Evolutionary conservation across 2,113 vertebrate genomes (phyloP).

Genomic region (Psammodynastes pulverulentus): DNA sequence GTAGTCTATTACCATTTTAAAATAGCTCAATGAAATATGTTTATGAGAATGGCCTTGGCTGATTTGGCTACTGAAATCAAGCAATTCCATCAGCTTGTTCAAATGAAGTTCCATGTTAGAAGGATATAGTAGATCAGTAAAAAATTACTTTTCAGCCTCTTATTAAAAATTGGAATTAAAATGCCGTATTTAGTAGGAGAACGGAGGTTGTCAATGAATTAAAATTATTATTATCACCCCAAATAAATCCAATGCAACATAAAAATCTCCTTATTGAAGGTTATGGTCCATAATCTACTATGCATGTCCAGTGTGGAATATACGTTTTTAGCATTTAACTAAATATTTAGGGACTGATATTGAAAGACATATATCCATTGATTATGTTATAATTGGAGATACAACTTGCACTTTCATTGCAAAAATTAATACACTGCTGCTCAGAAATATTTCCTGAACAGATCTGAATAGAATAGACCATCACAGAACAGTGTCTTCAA

Average conservation of each 20-base stretch:
- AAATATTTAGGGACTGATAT: neutral
- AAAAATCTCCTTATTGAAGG: neutral
- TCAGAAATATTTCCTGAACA: neutral
- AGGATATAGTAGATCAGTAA: neutral
- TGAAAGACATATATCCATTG: neutral
- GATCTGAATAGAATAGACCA: accelerated
- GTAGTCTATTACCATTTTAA: neutral
- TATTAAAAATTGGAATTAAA: neutral
- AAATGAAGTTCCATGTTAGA: neutral
- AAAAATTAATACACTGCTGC: neutral
- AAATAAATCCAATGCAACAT: neutral
- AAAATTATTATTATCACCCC: neutral
- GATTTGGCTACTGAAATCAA: neutral
- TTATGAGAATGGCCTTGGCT: neutral
- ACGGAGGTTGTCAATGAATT: neutral
- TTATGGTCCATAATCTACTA: neutral
- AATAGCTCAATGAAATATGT: no score
- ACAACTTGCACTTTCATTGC: neutral
- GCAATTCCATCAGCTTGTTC: neutral
- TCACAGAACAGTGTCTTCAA: neutral
- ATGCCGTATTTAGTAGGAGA: neutral
- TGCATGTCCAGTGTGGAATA: neutral
- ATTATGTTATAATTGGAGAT: neutral
- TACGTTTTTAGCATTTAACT: neutral
- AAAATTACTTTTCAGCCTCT: neutral